These are phyloP conservation scores for Leucozona laternaria DNA, from an alignment of 2,888 invertebrate genomes.

Conservation along the genomic window DNA sequence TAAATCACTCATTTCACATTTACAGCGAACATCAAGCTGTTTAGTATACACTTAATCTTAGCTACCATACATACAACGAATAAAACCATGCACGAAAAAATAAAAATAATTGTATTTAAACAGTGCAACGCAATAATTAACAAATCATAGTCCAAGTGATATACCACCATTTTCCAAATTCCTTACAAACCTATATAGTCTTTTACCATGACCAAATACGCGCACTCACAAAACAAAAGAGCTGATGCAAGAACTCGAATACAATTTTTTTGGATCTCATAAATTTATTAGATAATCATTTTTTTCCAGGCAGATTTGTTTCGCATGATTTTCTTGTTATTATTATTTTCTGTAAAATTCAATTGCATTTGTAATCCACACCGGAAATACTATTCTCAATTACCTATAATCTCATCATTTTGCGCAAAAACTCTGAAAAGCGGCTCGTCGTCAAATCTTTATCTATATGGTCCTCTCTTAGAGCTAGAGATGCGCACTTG, in stretches of 20 bases:
- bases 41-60: too few species aligned
- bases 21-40: too few species aligned
- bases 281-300: background rate
- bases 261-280: background rate
- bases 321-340: background rate
- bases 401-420: slow-evolving; percentile 45
- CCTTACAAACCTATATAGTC: background rate
- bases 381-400: slow-evolving; percentile 71
- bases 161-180: background rate
- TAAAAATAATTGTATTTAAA: too few species aligned
- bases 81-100: too few species aligned
- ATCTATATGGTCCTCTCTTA: background rate
- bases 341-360: slow-evolving; percentile 17
- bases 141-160: too few species aligned
- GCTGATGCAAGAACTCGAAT: slow-evolving; percentile 41
- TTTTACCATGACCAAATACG: background rate
- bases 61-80: too few species aligned
- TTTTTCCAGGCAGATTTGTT: background rate
- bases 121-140: too few species aligned
- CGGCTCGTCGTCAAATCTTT: background rate
- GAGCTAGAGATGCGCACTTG: slow-evolving; percentile 28
- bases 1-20: too few species aligned
- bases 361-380: slow-evolving; percentile 57
- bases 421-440: background rate
- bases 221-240: slow-evolving; percentile 52